A percentile compares a stretch with the other conserved stretches of the same genome.
Conservation (phyloP, 1,140 invertebrate species). For the Trypoxylus dichotomus region DNA sequence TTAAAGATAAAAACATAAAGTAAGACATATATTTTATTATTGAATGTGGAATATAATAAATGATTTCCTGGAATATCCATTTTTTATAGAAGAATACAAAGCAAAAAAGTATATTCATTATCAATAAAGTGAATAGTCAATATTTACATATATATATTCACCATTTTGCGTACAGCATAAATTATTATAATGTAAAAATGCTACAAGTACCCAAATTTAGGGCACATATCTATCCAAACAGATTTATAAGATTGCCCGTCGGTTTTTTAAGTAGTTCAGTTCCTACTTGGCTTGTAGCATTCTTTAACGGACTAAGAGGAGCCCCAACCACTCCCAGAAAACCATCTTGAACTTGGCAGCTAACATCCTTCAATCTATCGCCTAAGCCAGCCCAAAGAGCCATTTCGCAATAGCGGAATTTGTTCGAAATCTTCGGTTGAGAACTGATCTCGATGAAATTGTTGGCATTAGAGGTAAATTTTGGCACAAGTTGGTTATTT, state of each 20-base stretch:
- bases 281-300: neutral
- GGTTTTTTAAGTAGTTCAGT: neutral
- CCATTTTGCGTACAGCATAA: too few species aligned
- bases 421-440: constrained; percentile 53
- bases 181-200: too few species aligned
- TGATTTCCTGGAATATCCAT: neutral
- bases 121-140: too few species aligned
- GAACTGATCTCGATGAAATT: constrained; percentile 60
- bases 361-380: constrained; percentile 56
- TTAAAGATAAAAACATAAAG: too few species aligned
- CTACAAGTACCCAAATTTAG: too few species aligned
- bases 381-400: constrained; percentile 61
- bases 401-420: constrained; percentile 66
- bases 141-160: too few species aligned
- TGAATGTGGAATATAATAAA: too few species aligned
- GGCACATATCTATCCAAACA: too few species aligned
- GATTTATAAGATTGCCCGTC: too few species aligned
- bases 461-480: constrained; percentile 55
- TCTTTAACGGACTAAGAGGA: neutral
- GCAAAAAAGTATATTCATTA: too few species aligned
- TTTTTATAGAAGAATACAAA: neutral
- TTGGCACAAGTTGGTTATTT: constrained; percentile 48
- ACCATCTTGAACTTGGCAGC: constrained; percentile 48
- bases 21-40: too few species aligned
- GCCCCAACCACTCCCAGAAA: neutral